phyloP scores from a whole-genome alignment of 2,113 vertebrate species.

The Loxodonta africana region DNA sequence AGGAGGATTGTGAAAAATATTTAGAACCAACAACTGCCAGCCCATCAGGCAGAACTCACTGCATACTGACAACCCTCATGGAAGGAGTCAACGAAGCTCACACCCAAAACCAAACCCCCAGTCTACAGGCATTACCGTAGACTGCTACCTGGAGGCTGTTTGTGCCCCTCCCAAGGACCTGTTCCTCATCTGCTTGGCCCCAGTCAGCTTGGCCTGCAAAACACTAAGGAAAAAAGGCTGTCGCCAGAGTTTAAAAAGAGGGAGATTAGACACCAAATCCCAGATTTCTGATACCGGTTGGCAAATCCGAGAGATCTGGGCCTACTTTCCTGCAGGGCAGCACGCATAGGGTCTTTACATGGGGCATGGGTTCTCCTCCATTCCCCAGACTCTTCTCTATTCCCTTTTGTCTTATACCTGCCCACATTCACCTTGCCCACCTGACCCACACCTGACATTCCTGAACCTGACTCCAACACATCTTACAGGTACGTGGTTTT shows the following conservation, averaged over 20 bases:
- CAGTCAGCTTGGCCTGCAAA: neutral
- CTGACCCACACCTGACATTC: neutral
- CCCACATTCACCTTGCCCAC: neutral
- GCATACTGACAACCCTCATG: accelerated
- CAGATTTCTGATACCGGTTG: neutral
- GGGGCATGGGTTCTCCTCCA: neutral
- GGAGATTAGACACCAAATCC: too few relatives aligned
- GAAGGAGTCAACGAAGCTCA: neutral
- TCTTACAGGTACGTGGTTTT: neutral
- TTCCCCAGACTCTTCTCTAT: neutral
- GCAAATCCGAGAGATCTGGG: accelerated
- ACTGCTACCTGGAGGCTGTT: neutral
- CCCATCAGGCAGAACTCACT: neutral
- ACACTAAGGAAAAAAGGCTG: neutral
- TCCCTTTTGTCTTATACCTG: neutral
- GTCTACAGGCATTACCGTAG: neutral
- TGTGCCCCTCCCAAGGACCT: neutral
- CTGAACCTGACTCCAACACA: neutral
- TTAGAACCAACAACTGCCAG: neutral
- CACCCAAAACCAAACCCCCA: neutral
- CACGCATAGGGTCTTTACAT: neutral
- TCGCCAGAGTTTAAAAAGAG: neutral
- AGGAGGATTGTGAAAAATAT: neutral
- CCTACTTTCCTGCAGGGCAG: neutral
- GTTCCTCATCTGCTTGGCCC: neutral